phyloP scores from a whole-genome alignment of 92 coral and sea anemone species.

The Micromussa lordhowensis region DNA sequence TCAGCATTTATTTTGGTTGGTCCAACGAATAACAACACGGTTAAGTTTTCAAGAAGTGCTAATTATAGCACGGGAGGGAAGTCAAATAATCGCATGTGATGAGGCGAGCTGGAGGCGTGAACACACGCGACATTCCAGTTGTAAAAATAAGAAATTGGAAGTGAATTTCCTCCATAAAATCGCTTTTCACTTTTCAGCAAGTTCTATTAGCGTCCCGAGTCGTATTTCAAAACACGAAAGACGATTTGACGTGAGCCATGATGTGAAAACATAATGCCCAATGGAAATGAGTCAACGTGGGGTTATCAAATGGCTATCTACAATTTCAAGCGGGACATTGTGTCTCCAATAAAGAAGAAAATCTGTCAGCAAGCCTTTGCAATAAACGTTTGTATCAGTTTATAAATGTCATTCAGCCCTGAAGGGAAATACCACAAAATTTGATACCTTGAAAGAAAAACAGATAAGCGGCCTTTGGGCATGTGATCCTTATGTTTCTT shows the following conservation, averaged over 20 bases:
- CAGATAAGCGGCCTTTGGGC: slow-evolving; percentile 17
- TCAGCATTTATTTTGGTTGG: slow-evolving; percentile 5
- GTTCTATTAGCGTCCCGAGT: background rate
- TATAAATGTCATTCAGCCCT: slow-evolving; percentile 38
- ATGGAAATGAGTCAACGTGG: slow-evolving; percentile 10
- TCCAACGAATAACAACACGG: background rate
- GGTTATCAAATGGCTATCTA: slow-evolving; percentile 31
- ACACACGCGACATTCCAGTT: background rate
- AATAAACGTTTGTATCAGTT: slow-evolving; percentile 53
- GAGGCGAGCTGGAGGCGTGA: background rate
- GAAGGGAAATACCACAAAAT: slow-evolving; percentile 38
- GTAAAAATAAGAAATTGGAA: background rate
- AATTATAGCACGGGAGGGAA: background rate
- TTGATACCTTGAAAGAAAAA: slow-evolving; percentile 22
- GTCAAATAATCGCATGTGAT: background rate
- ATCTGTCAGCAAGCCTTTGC: slow-evolving; percentile 54
- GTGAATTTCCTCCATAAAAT: background rate
- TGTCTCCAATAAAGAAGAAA: slow-evolving; percentile 43
- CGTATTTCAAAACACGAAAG: slow-evolving; percentile 28
- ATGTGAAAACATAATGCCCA: slow-evolving; percentile 4
- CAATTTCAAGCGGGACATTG: slow-evolving; percentile 47
- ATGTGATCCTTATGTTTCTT: background rate
- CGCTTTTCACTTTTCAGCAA: slow-evolving; percentile 1
- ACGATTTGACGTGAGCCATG: slow-evolving; percentile 28
- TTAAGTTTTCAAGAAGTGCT: background rate